Conservation (phyloP, 2,113 vertebrate genomes). For the Poicephalus gulielmi region DNA sequence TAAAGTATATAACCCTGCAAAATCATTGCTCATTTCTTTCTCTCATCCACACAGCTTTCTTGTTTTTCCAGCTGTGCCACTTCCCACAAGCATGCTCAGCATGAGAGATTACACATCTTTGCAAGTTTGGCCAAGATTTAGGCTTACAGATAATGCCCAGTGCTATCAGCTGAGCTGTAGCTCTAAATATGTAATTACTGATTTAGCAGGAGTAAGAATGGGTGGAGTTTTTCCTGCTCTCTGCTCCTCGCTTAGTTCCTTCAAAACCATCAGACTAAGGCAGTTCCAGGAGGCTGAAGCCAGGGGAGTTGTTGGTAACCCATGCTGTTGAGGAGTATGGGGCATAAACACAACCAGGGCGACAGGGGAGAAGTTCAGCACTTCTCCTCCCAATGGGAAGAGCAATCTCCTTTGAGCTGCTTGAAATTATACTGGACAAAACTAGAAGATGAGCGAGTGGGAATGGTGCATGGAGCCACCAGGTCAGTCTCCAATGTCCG, state of each 20-base stretch:
- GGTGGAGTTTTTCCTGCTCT: neutral
- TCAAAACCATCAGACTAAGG: neutral
- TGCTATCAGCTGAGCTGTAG: neutral
- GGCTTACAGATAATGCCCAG: neutral
- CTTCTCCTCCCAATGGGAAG: neutral
- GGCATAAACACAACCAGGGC: neutral
- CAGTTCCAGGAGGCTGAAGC: neutral
- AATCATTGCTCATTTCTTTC: neutral
- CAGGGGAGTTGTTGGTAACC: neutral
- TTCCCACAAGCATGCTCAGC: neutral
- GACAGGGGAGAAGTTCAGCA: neutral
- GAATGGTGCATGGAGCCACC: neutral
- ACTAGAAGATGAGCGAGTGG: neutral
- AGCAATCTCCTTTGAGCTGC: neutral
- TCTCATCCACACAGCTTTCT: neutral
- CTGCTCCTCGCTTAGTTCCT: neutral
- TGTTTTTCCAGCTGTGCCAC: neutral
- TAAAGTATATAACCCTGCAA: neutral
- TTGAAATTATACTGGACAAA: neutral
- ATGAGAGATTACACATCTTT: neutral
- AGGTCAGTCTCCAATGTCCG: neutral
- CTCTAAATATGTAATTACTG: neutral
- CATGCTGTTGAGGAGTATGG: neutral
- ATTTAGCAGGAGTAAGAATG: neutral
- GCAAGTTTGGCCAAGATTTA: neutral